Evolutionary conservation across 2,888 invertebrate species (phyloP).

Genomic region (Operophtera brumata): DNA sequence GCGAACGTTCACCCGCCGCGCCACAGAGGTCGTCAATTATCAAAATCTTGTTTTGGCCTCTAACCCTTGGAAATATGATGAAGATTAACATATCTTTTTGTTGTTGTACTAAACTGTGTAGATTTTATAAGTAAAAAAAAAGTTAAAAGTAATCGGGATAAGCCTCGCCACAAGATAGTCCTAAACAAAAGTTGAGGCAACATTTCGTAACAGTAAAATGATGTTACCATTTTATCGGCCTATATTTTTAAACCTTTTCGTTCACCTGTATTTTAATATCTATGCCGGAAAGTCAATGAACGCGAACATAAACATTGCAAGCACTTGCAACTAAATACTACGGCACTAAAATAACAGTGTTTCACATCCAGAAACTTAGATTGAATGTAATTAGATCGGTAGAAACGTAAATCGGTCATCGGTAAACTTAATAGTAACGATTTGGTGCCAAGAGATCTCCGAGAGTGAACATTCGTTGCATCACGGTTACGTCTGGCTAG

Average conservation of each 20-base stretch:
- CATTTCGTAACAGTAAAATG: background rate
- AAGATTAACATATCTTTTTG: too few species aligned
- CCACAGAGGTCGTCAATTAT: too few species aligned
- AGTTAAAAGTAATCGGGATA: too few species aligned
- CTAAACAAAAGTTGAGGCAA: too few species aligned
- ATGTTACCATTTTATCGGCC: background rate
- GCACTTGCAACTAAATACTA: background rate
- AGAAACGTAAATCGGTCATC: conserved; percentile 62
- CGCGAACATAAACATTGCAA: conserved; percentile 51
- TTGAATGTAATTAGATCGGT: conserved; percentile 59
- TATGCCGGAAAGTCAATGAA: conserved; percentile 48
- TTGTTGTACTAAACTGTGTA: too few species aligned
- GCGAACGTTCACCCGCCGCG: too few species aligned
- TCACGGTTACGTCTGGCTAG: background rate
- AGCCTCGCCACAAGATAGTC: too few species aligned
- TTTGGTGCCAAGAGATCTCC: conserved; percentile 56
- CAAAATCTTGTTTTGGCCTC: too few species aligned
- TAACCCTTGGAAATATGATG: too few species aligned
- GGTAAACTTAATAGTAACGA: conserved; percentile 56
- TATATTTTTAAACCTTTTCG: conserved; percentile 1
- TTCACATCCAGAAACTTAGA: conserved; percentile 46
- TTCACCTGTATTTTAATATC: conserved; percentile 24
- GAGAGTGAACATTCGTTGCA: conserved; percentile 48
- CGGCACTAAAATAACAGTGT: conserved; percentile 40
- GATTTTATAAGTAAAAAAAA: too few species aligned